Evolutionary conservation across 1,140 invertebrate genomes (phyloP), one percentile per base, ranked within the genome.

Genomic region (Samia ricini): DNA sequence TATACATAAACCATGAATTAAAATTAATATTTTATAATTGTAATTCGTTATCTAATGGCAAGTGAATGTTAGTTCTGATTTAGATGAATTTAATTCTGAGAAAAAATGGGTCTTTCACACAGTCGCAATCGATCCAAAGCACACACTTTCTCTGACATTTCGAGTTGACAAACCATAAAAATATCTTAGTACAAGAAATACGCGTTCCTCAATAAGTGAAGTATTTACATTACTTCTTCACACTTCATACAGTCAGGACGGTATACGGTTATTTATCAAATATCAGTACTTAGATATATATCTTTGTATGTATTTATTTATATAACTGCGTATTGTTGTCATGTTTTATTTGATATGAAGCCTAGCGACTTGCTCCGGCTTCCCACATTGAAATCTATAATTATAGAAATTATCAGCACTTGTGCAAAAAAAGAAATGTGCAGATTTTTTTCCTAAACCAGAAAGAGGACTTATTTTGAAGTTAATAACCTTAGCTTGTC

Each of bases 91-190:
- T 29, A 8, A 7, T 57, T 54, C 24, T 21, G 7, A 54, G 52
- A 36, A 36, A 57, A 57, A 33, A 26, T 19, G 56, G 26, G 29
- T 42, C 42, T 10, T 19, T 15, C 10, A 18, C n/a, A n/a, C 20
- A 22, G 15, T n/a, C 20, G 22, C 52, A 5, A 12, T 24, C 56
- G 56, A 18, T 12, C 24, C 29, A 57, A n/a, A 18, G 29, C 26
- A 8, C 24, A 20, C 29, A 57, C 56, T 57, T 57, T 57, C 56
- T 57, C 56, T 29, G 26, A 21, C 56, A 29, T 20, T 33, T 36
- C 33, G 29, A 57, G 29, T 33, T 36, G 22, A 15, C 50, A 52
- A 22, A 20, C 26, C n/a, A 57, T 36, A 57, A 36, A 33, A 36
- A 33, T 57, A 57, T 36, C n/a, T 57, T n/a, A 57, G 18, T 36